Conservation (phyloP, 2,113 vertebrate species). For the Gila orcuttii region DNA sequence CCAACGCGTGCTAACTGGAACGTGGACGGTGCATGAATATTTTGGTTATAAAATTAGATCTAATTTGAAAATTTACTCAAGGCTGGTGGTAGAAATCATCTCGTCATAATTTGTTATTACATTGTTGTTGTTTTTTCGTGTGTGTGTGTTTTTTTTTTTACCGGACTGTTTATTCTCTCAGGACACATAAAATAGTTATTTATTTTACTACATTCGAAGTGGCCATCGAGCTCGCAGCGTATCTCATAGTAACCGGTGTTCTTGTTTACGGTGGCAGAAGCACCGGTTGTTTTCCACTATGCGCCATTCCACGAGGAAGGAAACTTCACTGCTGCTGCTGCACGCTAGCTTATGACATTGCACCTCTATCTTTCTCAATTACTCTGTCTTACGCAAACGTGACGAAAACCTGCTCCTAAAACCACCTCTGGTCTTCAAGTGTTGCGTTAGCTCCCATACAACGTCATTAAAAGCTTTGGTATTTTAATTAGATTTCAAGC, state of each 20-base stretch:
- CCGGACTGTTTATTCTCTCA: background rate
- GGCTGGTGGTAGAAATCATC: background rate
- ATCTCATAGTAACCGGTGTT: background rate
- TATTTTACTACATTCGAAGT: background rate
- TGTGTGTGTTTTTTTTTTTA: background rate
- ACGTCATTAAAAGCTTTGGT: background rate
- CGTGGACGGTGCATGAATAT: background rate
- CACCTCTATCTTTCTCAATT: background rate
- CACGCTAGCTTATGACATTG: background rate
- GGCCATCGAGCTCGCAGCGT: no score
- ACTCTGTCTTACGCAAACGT: background rate
- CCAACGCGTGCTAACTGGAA: background rate
- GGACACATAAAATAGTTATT: background rate
- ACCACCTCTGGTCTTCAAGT: background rate
- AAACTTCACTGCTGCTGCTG: conserved; percentile 15
- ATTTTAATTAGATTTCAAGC: conserved; percentile 28
- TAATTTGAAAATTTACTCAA: background rate
- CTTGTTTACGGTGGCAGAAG: background rate
- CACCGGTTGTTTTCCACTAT: background rate
- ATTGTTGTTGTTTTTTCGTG: background rate
- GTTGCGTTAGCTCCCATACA: background rate
- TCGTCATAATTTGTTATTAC: background rate
- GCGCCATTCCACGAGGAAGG: background rate
- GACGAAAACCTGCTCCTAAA: background rate
- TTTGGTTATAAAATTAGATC: background rate